phyloP scores from a whole-genome alignment of 2,797 vertebrate species.

The Limnodromus scolopaceus region DNA sequence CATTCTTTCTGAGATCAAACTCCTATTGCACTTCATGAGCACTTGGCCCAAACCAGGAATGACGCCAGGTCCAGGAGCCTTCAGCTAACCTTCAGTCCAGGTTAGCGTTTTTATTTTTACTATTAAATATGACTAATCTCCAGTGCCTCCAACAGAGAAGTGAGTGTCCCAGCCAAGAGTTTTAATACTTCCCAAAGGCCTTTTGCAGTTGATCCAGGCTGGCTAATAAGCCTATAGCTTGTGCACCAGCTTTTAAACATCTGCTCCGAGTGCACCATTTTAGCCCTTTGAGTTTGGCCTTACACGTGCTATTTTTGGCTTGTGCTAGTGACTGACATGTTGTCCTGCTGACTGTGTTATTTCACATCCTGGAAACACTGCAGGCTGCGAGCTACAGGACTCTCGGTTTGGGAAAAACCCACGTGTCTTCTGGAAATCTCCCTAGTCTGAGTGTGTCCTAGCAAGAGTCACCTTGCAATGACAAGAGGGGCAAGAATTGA shows the following conservation, averaged over 20 bases:
- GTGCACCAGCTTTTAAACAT: constrained; percentile 41
- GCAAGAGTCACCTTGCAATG: neutral
- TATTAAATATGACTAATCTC: neutral
- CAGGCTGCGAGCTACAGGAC: constrained; percentile 31
- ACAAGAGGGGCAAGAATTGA: neutral
- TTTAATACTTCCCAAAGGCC: constrained; percentile 15
- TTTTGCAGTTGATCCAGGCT: neutral
- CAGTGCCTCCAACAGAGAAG: neutral
- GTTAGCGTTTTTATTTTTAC: neutral
- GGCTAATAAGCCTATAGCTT: neutral
- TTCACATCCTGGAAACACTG: constrained; percentile 34
- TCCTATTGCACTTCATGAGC: neutral
- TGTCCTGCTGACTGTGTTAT: constrained; percentile 65
- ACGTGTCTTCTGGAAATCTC: neutral
- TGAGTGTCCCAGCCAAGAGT: neutral
- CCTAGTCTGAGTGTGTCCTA: neutral
- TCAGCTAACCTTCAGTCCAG: neutral
- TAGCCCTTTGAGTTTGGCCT: constrained; percentile 38
- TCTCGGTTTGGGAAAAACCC: neutral
- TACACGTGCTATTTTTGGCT: constrained; percentile 59
- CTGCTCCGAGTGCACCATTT: constrained; percentile 34
- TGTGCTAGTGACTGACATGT: constrained; percentile 44
- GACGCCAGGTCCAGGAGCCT: neutral
- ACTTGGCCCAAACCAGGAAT: neutral
- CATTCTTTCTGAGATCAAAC: neutral